phyloP scores from a whole-genome alignment of 2,113 vertebrate genomes.

The Zingel zingel region DNA sequence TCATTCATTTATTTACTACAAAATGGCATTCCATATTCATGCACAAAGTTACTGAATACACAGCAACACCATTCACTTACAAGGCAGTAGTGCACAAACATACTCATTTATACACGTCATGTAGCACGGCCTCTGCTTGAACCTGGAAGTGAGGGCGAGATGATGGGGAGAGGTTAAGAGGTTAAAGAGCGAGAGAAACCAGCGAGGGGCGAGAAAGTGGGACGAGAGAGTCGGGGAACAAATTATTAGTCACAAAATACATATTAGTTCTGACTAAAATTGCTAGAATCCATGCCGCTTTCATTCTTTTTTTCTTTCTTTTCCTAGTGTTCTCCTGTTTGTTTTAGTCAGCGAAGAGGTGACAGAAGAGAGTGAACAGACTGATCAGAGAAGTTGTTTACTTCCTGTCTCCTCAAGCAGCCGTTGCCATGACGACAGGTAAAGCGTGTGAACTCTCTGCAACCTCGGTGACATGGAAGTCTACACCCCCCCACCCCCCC shows the following conservation, averaged over 20 bases:
- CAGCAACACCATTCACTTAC: neutral
- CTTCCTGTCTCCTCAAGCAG: constrained; percentile 51
- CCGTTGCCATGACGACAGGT: constrained; percentile 44
- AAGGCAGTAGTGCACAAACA: neutral
- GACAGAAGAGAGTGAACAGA: neutral
- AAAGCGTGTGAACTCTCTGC: constrained; percentile 26
- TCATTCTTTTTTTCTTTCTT: neutral
- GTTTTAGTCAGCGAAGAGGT: neutral
- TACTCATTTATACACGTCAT: neutral
- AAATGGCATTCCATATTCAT: too few species aligned
- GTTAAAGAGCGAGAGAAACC: constrained; percentile 28
- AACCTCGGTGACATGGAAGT: constrained; percentile 36
- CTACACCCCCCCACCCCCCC: neutral
- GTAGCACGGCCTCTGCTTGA: constrained; percentile 30
- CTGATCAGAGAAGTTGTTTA: constrained; percentile 29
- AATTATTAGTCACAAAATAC: neutral
- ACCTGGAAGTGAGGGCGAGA: constrained; percentile 37
- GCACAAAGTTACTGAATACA: neutral
- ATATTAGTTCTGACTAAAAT: neutral
- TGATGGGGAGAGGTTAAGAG: constrained; percentile 33
- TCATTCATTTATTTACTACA: too few species aligned
- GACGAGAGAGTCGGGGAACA: neutral
- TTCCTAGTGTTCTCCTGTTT: neutral
- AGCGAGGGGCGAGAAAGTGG: neutral
- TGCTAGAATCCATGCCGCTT: too few species aligned